Evolutionary conservation across 2,797 vertebrate genomes (phyloP), one percentile per base, ranked within the genome.

Genomic region (Mus spretus): DNA sequence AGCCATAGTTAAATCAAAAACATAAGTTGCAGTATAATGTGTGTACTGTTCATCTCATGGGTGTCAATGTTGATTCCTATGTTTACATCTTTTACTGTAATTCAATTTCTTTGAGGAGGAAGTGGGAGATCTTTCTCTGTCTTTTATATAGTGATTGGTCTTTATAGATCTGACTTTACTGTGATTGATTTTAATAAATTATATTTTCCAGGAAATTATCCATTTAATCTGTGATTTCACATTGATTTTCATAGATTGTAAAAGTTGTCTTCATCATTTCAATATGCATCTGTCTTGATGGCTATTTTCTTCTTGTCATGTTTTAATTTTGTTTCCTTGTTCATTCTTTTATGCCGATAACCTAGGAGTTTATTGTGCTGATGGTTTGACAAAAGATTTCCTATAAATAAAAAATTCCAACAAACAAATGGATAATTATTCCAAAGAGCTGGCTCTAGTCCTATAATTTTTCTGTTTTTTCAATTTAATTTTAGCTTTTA

Each of bases 271-370:
- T 89, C 67, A 89, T 80, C 6, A n/a, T 63, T 94, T 11, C 40
- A 75, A 37, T 70, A 20, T 78, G 22, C 57, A 92, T 89, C 20
- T 85, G 17, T 89, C 95, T 82, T 65, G n/a, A 86, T 80, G 34
- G 67, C 61, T 91, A 53, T 87, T 93, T 97, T 93, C 55, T 77
- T 87, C 70, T 89, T 86, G 74, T 94, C 79, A 53, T 89, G 92
- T 96, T 57, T 92, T 9, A 94, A 95, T 94, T 90, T 70, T 77
- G 14, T 80, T 1, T 57, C 47, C 81, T 94, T 89, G 3, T 77
- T 8, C 19, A n/a, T 92, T 90, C 53, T 61, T 90, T 88, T 79
- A 78, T 85, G 40, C 37, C 91, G 17, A n/a, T 63, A 92, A 11
- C 12, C 65, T 72, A 79, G 9, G 53, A 26, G 59, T 82, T 89